phyloP scores from a whole-genome alignment of 2,113 vertebrate species.

The Potamarius usumacintae region DNA sequence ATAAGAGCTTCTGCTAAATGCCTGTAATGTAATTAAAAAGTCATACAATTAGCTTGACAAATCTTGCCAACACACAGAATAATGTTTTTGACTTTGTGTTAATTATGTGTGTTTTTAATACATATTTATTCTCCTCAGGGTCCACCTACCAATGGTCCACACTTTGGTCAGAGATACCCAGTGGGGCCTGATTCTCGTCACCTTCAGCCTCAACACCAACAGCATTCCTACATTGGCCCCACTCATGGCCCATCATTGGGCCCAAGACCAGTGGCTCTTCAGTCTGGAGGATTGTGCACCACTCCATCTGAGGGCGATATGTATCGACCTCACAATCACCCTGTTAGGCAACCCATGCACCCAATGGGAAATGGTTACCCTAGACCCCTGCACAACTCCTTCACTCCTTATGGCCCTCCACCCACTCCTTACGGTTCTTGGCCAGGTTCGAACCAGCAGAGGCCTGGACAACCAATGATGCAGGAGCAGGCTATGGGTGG shows the following conservation, averaged over 20 bases:
- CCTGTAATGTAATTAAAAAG: neutral
- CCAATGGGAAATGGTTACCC: slow-evolving; percentile 68
- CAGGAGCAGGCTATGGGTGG: slow-evolving; percentile 66
- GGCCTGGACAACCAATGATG: slow-evolving; percentile 61
- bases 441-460: slow-evolving; percentile 78
- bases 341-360: slow-evolving; percentile 65
- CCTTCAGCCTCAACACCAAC: slow-evolving; percentile 66
- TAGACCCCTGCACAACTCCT: slow-evolving; percentile 74
- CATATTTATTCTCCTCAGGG: slow-evolving; percentile 65
- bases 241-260: slow-evolving; percentile 77
- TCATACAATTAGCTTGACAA: neutral
- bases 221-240: slow-evolving; percentile 75
- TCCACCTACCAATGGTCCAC: slow-evolving; percentile 74
- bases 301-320: slow-evolving; percentile 77
- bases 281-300: slow-evolving; percentile 72
- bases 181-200: slow-evolving; percentile 66
- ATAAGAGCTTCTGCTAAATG: too few relatives aligned
- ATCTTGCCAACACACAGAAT: neutral
- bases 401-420: slow-evolving; percentile 78
- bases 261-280: slow-evolving; percentile 75
- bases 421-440: slow-evolving; percentile 72
- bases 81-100: neutral
- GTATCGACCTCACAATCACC: slow-evolving; percentile 73
- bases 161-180: slow-evolving; percentile 75
- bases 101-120: neutral